Percentiles rank a stretch among this genome's conserved stretches.
These are phyloP conservation scores for Stigmatopora nigra DNA, from an alignment of 2,113 vertebrate species.

Conservation along the genomic window DNA sequence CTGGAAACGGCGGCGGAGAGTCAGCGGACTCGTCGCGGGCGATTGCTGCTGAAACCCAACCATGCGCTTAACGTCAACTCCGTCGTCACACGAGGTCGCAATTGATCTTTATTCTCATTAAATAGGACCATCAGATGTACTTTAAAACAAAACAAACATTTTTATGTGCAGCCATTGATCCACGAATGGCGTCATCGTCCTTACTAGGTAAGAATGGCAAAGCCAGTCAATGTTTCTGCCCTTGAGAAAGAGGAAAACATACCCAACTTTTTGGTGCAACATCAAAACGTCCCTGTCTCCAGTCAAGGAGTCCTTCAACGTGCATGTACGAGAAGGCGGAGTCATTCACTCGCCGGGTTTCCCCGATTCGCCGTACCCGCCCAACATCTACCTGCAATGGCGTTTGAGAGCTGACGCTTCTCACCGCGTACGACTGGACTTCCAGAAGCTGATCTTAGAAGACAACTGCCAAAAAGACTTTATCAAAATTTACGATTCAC, in stretches of 20 bases:
- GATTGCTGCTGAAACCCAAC: neutral
- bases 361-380: constrained; percentile 73
- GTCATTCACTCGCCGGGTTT: constrained; percentile 79
- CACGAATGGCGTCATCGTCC: constrained; percentile 35
- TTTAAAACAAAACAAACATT: neutral
- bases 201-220: constrained; percentile 32
- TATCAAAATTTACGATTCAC: constrained; percentile 80
- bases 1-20: neutral
- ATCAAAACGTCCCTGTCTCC: constrained; percentile 9
- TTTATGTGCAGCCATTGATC: constrained; percentile 51
- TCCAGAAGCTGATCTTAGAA: constrained; percentile 79
- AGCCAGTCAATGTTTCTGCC: too few relatives aligned
- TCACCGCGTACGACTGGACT: constrained; percentile 76
- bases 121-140: neutral
- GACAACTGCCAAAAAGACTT: constrained; percentile 66
- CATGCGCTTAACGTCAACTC: constrained; percentile 36
- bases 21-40: neutral
- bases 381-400: constrained; percentile 77
- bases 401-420: constrained; percentile 72
- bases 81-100: constrained; percentile 53
- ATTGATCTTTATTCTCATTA: neutral
- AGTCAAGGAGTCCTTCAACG: constrained; percentile 65
- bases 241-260: too few relatives aligned
- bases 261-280: too few relatives aligned
- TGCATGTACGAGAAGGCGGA: constrained; percentile 58